phyloP scores from a whole-genome alignment of 2,797 vertebrate genomes.

The Spheniscus humboldti region DNA sequence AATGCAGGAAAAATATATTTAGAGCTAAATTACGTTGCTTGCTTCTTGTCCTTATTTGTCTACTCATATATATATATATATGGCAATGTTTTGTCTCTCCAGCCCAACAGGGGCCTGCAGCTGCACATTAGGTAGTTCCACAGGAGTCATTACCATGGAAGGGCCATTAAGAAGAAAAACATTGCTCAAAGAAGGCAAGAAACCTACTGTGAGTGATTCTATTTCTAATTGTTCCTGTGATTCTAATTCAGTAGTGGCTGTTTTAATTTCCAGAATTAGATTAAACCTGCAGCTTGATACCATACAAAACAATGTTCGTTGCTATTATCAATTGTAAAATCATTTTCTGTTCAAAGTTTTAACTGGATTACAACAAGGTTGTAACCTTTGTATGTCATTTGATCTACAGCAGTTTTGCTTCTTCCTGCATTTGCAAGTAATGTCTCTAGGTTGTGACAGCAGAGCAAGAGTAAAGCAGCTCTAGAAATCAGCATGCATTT shows the following conservation, averaged over 20 bases:
- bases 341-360: background rate
- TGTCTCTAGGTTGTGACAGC: background rate
- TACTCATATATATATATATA: background rate
- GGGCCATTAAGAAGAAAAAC: constrained; percentile 91
- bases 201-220: constrained; percentile 82
- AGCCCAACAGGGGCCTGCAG: constrained; percentile 81
- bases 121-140: constrained; percentile 77
- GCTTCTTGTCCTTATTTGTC: background rate
- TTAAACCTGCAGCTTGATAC: background rate
- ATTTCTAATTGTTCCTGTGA: background rate
- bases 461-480: background rate
- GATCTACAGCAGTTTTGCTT: background rate
- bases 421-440: background rate
- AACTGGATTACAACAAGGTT: background rate
- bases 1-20: background rate
- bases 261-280: background rate
- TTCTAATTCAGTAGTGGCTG: background rate
- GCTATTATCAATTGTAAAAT: background rate
- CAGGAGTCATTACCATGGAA: constrained; percentile 84
- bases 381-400: background rate
- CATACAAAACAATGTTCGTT: background rate
- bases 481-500: background rate
- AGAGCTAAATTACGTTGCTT: background rate
- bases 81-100: background rate
- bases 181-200: constrained; percentile 90